Evolutionary conservation across 1,140 invertebrate species (phyloP), one percentile per base, ranked within the genome.

Genomic region (Habropoda laboriosa): DNA sequence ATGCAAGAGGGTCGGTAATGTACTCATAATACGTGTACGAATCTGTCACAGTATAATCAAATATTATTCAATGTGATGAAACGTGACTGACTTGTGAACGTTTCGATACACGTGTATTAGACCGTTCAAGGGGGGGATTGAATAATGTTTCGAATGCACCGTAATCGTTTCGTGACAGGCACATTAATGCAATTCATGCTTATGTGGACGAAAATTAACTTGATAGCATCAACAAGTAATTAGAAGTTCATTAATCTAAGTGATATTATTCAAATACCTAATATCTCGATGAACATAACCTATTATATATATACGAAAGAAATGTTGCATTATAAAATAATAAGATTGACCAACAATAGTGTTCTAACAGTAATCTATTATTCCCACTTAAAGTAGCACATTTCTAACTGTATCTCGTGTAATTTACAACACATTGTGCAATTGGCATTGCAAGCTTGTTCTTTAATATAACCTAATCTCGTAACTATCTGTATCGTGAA

Each of bases 401-500:
- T 57, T 57, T 18, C 7, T 57, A 38, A 18, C 1, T 13, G 6
- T 7, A 60, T 60, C 10, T 35, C 8, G 21, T 10, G 21, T 42
- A 30, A 30, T 21, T 67, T 49, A 0, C 10, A 51, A 35, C 30
- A 24, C 21, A 40, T 55, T 27, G 18, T n/a, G 27, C 38, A 71
- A 55, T 7, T 57, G 68, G 10, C 27, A 42, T 32, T 71, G 27
- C 27, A 6, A 32, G 18, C 12, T 66, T 66, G 18, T 42, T 38
- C 4, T 18, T 24, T 7, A 30, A 61, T 61, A 61, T 21, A 61
- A 73, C 16, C 16, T 49, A 38, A 73, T 73, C 57, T 73, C 70
- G 40, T 8, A 72, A 35, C 40, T 38, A 61, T 61, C 30, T 49
- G n/a, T 73, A 42, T 73, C 71, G 71, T 73, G 71, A 73, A 73